Conservation (phyloP, 2,797 vertebrate species). For the Megalops cyprinoides region DNA sequence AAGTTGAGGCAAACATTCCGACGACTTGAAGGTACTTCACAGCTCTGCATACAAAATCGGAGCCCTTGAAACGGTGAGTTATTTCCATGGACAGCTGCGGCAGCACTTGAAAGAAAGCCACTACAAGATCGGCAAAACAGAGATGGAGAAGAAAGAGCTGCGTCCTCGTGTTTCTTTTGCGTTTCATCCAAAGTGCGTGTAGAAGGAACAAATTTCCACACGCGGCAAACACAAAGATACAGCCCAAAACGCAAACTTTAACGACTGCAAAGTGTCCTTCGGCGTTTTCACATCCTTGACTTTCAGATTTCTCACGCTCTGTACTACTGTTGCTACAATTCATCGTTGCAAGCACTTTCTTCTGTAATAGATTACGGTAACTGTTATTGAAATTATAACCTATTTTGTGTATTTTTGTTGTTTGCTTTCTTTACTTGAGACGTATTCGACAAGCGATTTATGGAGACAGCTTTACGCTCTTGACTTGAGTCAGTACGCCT, state of each 20-base stretch:
- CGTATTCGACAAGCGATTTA: neutral
- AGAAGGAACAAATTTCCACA: slow-evolving; percentile 82
- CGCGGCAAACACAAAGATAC: slow-evolving; percentile 80
- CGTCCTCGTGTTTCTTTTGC: slow-evolving; percentile 80
- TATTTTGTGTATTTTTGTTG: neutral
- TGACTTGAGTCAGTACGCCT: neutral
- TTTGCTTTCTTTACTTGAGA: too few relatives aligned
- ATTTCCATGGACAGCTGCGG: slow-evolving; percentile 87
- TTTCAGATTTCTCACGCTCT: neutral
- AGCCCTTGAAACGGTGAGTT: slow-evolving; percentile 82
- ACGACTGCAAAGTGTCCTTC: slow-evolving; percentile 51
- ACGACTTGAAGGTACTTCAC: slow-evolving; percentile 89
- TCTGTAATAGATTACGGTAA: slow-evolving; percentile 17
- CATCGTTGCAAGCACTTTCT: slow-evolving; percentile 24
- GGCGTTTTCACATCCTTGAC: slow-evolving; percentile 17
- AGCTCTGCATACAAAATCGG: slow-evolving; percentile 76
- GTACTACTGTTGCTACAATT: slow-evolving; percentile 40
- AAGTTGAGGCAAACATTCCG: slow-evolving; percentile 89
- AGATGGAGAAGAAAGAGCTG: slow-evolving; percentile 86
- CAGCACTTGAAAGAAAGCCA: slow-evolving; percentile 86
- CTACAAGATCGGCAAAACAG: slow-evolving; percentile 80
- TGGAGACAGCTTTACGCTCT: neutral
- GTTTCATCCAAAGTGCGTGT: slow-evolving; percentile 77
- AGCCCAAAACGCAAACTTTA: slow-evolving; percentile 77
- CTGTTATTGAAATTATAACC: neutral